phyloP scores from a whole-genome alignment of 2,113 vertebrate genomes.

The Notarius quadriscutis region DNA sequence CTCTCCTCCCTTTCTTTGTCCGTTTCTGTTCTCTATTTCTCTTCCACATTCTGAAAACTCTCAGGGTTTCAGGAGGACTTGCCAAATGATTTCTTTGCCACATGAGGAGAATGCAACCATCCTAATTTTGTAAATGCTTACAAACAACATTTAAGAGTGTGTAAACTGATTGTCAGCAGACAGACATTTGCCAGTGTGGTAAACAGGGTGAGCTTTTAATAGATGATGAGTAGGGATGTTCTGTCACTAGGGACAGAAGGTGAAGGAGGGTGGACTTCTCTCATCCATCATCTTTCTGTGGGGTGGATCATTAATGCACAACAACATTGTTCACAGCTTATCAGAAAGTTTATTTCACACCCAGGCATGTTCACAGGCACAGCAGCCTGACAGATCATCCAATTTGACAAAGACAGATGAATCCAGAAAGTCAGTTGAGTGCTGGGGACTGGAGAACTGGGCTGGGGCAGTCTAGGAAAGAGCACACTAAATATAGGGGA shows the following conservation, averaged over 20 bases:
- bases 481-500: constrained; percentile 64
- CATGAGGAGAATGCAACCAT: background rate
- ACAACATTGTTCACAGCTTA: constrained; percentile 76
- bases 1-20: background rate
- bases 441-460: constrained; percentile 7
- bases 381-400: constrained; percentile 54
- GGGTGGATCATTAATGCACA: constrained; percentile 67
- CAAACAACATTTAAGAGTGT: constrained; percentile 1
- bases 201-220: constrained; percentile 36
- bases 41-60: background rate
- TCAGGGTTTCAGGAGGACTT: background rate
- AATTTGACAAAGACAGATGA: constrained; percentile 64
- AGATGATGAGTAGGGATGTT: constrained; percentile 40
- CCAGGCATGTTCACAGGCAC: constrained; percentile 61
- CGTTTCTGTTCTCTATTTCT: background rate
- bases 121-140: constrained; percentile 3
- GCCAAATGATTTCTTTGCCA: background rate
- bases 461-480: background rate
- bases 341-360: constrained; percentile 71
- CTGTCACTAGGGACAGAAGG: constrained; percentile 12
- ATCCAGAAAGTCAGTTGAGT: constrained; percentile 59
- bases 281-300: constrained; percentile 57
- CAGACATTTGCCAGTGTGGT: background rate
- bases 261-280: constrained; percentile 1
- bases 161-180: constrained; percentile 3